phyloP scores from a whole-genome alignment of 2,797 vertebrate genomes.

The Champsocephalus gunnari region DNA sequence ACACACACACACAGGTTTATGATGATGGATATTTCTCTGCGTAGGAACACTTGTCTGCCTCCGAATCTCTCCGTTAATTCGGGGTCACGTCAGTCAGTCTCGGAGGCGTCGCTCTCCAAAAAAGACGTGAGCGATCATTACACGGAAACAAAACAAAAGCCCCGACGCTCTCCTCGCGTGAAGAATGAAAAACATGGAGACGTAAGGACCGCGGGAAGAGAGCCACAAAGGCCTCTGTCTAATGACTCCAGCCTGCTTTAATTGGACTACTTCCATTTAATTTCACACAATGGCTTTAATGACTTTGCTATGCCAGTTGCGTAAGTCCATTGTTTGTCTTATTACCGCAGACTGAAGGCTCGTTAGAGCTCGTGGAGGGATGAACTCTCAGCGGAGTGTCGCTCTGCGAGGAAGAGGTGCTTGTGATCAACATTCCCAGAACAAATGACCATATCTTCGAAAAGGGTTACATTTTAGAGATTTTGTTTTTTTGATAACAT shows the following conservation, averaged over 20 bases:
- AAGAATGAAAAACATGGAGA: conserved; percentile 67
- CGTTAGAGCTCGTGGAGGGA: conserved; percentile 28
- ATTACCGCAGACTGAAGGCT: conserved; percentile 37
- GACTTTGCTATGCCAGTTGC: conserved; percentile 52
- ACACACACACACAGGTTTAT: conserved; percentile 14
- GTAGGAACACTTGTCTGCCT: conserved; percentile 26
- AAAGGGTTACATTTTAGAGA: too few relatives aligned
- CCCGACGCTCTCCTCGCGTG: conserved; percentile 7
- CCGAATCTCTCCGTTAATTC: conserved; percentile 63
- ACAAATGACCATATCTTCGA: too few relatives aligned
- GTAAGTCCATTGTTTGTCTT: conserved; percentile 55
- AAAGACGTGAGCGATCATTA: conserved; percentile 66
- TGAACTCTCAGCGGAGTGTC: conserved; percentile 2
- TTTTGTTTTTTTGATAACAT: too few relatives aligned
- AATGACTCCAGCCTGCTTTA: conserved; percentile 53
- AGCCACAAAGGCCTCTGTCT: conserved; percentile 49
- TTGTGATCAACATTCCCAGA: not conserved
- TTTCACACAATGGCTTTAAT: conserved; percentile 74
- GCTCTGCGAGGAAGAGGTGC: not conserved
- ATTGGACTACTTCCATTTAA: conserved; percentile 54
- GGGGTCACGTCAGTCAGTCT: conserved; percentile 70
- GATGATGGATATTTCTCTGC: conserved; percentile 55
- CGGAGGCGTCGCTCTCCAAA: conserved; percentile 39
- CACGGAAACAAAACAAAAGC: conserved; percentile 48
- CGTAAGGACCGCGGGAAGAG: conserved; percentile 46